A percentile compares a stretch with the other conserved stretches of the same genome.
Evolutionary conservation across 2,888 invertebrate species (phyloP).

Genomic region (Amiota mariae): DNA sequence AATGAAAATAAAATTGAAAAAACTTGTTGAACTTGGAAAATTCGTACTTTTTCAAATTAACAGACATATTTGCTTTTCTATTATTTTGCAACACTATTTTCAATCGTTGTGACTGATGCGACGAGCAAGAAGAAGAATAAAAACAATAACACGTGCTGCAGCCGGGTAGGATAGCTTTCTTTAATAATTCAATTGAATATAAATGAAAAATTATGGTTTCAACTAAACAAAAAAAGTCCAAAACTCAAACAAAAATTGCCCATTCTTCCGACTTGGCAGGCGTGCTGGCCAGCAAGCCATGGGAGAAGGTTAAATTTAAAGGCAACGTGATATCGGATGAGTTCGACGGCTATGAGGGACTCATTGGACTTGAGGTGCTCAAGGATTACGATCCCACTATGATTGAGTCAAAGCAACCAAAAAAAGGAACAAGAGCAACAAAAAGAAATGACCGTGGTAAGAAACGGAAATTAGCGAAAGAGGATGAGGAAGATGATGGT

Average conservation of each 20-base stretch:
- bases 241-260: not conserved
- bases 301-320: conserved; percentile 81
- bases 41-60: too few relatives aligned
- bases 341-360: conserved; percentile 77
- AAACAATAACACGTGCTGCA: conserved; percentile 14
- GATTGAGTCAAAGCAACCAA: conserved; percentile 71
- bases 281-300: conserved; percentile 57
- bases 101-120: not conserved
- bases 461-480: conserved; percentile 36
- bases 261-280: not conserved
- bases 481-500: conserved; percentile 35
- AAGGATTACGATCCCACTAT: conserved; percentile 78
- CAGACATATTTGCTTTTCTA: too few relatives aligned
- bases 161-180: not conserved
- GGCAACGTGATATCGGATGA: conserved; percentile 75
- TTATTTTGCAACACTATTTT: not conserved
- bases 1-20: too few relatives aligned
- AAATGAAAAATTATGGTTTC: conserved; percentile 17
- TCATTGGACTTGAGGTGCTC: conserved; percentile 86
- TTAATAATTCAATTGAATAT: not conserved
- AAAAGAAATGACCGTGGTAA: conserved; percentile 34
- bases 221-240: conserved; percentile 7
- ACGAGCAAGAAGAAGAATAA: conserved; percentile 2
- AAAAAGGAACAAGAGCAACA: conserved; percentile 20
- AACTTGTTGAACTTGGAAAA: too few relatives aligned